Percentiles rank a stretch among this genome's conserved stretches.
phyloP scores from a whole-genome alignment of 1,140 invertebrate species.

The Lasioglossum albipes region DNA sequence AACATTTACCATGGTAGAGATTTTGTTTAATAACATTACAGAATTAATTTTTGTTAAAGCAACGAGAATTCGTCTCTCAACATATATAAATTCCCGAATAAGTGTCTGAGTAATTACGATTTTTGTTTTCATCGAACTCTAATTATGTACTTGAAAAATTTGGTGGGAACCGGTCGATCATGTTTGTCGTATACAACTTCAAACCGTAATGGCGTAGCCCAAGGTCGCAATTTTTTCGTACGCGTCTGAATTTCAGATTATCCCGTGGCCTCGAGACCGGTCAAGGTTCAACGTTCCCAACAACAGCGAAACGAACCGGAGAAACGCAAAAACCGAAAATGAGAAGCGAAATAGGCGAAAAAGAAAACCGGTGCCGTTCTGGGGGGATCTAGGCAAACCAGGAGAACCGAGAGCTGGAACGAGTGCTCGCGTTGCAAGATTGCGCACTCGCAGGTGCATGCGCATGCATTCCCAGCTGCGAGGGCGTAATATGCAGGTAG shows the following conservation, averaged over 20 bases:
- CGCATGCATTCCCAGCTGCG: conserved; percentile 40
- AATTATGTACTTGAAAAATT: not conserved
- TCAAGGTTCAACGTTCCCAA: not conserved
- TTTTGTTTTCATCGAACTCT: too few relatives aligned
- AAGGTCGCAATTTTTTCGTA: conserved; percentile 8
- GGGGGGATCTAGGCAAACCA: not conserved
- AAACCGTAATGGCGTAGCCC: not conserved
- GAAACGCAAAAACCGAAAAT: not conserved
- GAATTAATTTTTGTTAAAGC: too few relatives aligned
- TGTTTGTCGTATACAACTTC: conserved; percentile 2
- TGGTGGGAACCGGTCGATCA: conserved; percentile 4
- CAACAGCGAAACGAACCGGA: not conserved
- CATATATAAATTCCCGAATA: too few relatives aligned
- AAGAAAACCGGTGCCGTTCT: not conserved
- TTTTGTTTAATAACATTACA: too few relatives aligned
- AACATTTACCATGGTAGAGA: too few relatives aligned
- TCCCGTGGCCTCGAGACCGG: not conserved
- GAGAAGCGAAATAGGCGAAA: not conserved
- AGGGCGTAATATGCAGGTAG: conserved; percentile 56
- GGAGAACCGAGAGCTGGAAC: not conserved
- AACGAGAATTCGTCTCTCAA: too few relatives aligned
- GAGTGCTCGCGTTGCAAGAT: conserved; percentile 26
- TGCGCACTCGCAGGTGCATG: conserved; percentile 41
- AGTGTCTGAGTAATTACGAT: too few relatives aligned
- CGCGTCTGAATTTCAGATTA: not conserved